These are phyloP conservation scores for Cyphomyrus discorhynchus DNA, from an alignment of 2,113 vertebrate species.

Conservation along the genomic window DNA sequence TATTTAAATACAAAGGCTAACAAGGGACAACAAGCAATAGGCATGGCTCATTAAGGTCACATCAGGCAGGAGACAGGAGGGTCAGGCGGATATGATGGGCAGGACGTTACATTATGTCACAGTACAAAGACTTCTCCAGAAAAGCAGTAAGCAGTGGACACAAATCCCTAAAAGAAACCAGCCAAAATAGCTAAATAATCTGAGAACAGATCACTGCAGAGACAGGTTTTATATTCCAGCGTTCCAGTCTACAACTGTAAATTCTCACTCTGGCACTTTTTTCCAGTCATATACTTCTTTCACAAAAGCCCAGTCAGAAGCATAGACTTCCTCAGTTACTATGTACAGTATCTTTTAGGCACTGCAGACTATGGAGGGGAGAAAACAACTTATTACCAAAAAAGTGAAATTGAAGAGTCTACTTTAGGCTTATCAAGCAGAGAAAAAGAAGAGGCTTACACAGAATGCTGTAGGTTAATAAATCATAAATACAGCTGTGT, in stretches of 20 bases:
- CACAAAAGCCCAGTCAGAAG: not conserved
- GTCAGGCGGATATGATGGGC: not conserved
- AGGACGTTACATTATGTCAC: not conserved
- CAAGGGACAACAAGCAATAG: not conserved
- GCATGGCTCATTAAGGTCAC: not conserved
- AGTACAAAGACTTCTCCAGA: not conserved
- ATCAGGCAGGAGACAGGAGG: not conserved
- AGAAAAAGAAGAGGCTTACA: constrained; percentile 27
- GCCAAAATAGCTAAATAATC: not conserved
- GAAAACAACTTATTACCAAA: not conserved
- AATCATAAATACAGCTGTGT: constrained; percentile 14
- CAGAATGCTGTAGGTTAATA: constrained; percentile 25
- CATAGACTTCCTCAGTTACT: not conserved
- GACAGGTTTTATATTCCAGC: not conserved
- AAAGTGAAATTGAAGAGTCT: not conserved
- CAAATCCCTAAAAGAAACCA: not conserved
- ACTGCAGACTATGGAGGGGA: not conserved
- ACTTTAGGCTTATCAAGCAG: constrained; percentile 6
- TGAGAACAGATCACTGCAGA: not conserved
- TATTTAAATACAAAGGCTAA: not conserved
- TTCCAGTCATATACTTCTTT: not conserved
- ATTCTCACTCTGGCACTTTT: not conserved
- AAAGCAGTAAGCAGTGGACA: not conserved
- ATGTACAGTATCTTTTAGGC: not conserved
- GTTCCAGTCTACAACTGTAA: not conserved